Percentiles rank a stretch among this genome's conserved stretches.
These are phyloP conservation scores for Catalaphyllia jardinei DNA, from an alignment of 64 coral and sea anemone species.

Conservation along the genomic window DNA sequence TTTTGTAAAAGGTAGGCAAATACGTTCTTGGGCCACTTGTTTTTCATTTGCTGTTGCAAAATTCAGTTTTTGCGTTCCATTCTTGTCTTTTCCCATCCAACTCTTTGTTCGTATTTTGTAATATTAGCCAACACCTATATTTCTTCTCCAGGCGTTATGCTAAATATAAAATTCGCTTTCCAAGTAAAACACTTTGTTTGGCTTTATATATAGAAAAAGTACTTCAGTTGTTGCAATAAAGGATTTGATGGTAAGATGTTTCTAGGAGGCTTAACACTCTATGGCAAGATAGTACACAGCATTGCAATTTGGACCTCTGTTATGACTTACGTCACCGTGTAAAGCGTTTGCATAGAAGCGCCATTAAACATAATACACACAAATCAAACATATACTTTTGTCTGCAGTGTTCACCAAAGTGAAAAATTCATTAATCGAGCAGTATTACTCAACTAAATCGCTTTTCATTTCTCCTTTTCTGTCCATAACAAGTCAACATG, in stretches of 20 bases:
- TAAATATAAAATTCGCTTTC: neutral
- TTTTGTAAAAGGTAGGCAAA: neutral
- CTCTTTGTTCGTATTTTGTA: neutral
- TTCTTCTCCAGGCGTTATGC: neutral
- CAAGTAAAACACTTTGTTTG: no score
- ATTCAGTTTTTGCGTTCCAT: neutral
- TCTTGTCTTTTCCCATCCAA: neutral
- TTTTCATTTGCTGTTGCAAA: slow-evolving; percentile 8
- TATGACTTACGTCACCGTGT: neutral
- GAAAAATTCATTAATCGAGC: neutral
- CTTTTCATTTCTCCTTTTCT: neutral
- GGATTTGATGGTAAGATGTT: no score
- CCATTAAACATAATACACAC: neutral
- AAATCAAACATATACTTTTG: neutral
- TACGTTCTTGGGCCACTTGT: no score
- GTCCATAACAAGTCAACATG: neutral
- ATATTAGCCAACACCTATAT: neutral
- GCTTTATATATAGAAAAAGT: neutral
- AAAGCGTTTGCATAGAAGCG: neutral
- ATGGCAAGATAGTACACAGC: neutral
- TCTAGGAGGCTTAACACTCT: neutral
- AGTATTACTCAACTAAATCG: neutral
- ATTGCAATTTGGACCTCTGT: neutral
- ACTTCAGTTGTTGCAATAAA: neutral
- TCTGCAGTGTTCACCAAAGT: neutral